Evolutionary conservation across 2,113 vertebrate genomes (phyloP), one percentile per base, ranked within the genome.

Genomic region (Phylloscopus trochilus): DNA sequence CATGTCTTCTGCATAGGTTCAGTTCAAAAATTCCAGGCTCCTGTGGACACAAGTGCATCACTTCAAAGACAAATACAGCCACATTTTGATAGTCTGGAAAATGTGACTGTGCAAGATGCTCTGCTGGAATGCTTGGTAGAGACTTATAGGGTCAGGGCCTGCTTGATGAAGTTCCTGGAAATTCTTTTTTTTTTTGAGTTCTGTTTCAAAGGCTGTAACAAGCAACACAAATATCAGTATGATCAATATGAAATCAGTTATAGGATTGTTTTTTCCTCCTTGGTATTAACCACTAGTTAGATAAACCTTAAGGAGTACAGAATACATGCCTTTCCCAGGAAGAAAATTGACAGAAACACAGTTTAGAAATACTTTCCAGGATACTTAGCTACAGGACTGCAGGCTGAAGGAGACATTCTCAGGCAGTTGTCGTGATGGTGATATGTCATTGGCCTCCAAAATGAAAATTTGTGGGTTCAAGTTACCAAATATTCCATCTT

Each of bases 401-500:
- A 83, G 69, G 59, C 69, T 90, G 75, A 93, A 58, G 51, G 58
- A 92, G 64, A 86, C 19, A 67, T 87, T 93, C 91, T 94, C 86
- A 75, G 22, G n/a, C 81, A 85, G 75, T 66, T 95, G 82, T 74
- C 68, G 35, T 44, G 59, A 76, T 68, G 76, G 10, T 88, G 75
- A 91, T 73, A 60, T 73, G 58, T 82, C 91, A 87, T 16, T 87
- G 75, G 53, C 39, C 28, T 87, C 20, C 31, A 84, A 79, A 91
- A 62, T 41, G 20, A 23, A 37, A 93, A 19, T 69, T 90, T 88
- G 77, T 27, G 24, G 47, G 66, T 88, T 92, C 76, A 78, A 64
- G 60, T 94, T 93, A 94, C 52, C 24, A 73, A 62, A 80, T 91
- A 86, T 79, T 92, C 26, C 93, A 21, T 62, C 39, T 73, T 92